Evolutionary conservation across 2,888 invertebrate genomes (phyloP).

Genomic region (Synanthedon formicaeformis): DNA sequence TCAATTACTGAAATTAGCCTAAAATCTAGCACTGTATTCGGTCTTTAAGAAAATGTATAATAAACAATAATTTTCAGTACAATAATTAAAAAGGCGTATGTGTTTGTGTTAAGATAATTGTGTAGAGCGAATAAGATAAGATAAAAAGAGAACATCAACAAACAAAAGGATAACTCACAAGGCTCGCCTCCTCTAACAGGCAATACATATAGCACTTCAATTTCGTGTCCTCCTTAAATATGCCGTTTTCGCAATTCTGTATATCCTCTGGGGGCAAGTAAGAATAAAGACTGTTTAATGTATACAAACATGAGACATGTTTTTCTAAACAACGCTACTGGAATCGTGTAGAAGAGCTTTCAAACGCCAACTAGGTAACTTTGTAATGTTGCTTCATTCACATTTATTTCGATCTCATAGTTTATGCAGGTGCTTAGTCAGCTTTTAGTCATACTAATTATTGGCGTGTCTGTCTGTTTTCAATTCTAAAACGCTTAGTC

Average conservation of each 20-base stretch:
- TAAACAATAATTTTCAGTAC: slow-evolving; percentile 8
- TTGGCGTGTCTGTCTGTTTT: no score
- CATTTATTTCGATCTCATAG: no score
- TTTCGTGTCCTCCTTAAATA: slow-evolving; percentile 67
- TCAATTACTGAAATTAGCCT: no score
- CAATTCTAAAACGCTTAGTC: no score
- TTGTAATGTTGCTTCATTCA: no score
- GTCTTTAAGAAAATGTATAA: background rate
- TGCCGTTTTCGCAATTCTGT: slow-evolving; percentile 66
- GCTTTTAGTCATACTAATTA: no score
- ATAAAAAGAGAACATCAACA: slow-evolving; percentile 25
- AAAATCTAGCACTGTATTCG: no score
- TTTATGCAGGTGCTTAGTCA: no score
- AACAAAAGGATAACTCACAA: slow-evolving; percentile 59
- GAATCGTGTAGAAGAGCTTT: slow-evolving; percentile 6
- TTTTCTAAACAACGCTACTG: slow-evolving; percentile 22
- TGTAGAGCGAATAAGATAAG: slow-evolving; percentile 22
- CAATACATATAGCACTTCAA: slow-evolving; percentile 70
- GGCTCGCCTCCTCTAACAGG: slow-evolving; percentile 61
- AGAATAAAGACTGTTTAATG: slow-evolving; percentile 56
- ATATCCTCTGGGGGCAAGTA: slow-evolving; percentile 65
- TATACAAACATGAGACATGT: slow-evolving; percentile 42
- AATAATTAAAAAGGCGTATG: slow-evolving; percentile 38
- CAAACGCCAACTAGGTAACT: no score
- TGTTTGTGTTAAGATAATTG: slow-evolving; percentile 33